A percentile compares a stretch with the other conserved stretches of the same genome.
Conservation (phyloP, 2,888 invertebrate genomes). For the Xylota sylvarum region DNA sequence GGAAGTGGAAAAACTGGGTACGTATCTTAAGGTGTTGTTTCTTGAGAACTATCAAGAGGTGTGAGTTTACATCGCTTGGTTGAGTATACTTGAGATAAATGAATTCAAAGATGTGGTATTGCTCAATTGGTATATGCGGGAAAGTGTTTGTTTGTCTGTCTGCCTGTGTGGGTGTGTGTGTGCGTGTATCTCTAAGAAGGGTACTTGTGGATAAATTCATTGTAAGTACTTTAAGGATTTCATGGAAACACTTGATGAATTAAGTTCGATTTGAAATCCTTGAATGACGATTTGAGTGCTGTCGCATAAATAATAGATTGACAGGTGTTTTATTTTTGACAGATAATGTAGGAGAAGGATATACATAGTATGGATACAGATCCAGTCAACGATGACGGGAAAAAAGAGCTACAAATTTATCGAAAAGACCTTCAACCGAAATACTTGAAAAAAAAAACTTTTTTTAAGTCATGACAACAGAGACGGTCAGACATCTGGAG, state of each 20-base stretch:
- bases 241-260: slow-evolving; percentile 11
- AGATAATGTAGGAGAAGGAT: neutral
- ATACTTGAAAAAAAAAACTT: too few species aligned
- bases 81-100: slow-evolving; percentile 28
- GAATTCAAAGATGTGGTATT: slow-evolving; percentile 22
- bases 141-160: too few species aligned
- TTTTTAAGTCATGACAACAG: too few species aligned
- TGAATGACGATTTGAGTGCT: neutral
- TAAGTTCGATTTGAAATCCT: neutral
- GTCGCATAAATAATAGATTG: neutral
- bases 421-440: too few species aligned
- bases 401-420: too few species aligned
- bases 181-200: neutral
- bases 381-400: too few species aligned
- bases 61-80: slow-evolving; percentile 4
- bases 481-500: too few species aligned
- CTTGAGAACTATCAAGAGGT: neutral
- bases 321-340: neutral
- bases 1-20: too few species aligned
- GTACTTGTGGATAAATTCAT: slow-evolving; percentile 16
- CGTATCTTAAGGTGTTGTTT: slow-evolving; percentile 15
- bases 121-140: slow-evolving; percentile 13
- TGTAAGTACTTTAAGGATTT: slow-evolving; percentile 17
- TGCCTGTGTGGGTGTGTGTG: too few species aligned
- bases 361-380: too few species aligned